phyloP scores from a whole-genome alignment of 2,888 invertebrate genomes.

The Baronia brevicornis region DNA sequence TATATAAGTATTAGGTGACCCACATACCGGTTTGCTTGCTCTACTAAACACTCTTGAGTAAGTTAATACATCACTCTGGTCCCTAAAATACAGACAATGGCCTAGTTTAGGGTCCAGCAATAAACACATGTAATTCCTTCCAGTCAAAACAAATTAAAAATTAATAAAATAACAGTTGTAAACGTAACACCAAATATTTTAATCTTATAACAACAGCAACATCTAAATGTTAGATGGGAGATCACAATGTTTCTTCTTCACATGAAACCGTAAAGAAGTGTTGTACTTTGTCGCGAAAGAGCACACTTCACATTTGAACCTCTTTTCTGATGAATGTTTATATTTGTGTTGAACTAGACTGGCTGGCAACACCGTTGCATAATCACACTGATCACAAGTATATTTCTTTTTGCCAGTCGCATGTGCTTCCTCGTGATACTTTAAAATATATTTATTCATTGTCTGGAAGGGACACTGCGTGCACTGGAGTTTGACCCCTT shows the following conservation, averaged over 20 bases:
- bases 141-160: slow-evolving; percentile 10
- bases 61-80: no score
- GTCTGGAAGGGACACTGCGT: slow-evolving; percentile 57
- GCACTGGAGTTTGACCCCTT: slow-evolving; percentile 58
- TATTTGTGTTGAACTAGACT: slow-evolving; percentile 65
- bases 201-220: slow-evolving; percentile 29
- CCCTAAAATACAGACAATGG: no score
- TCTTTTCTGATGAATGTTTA: slow-evolving; percentile 60
- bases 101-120: no score
- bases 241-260: slow-evolving; percentile 69
- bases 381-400: slow-evolving; percentile 58
- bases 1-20: no score
- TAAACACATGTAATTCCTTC: no score
- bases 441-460: slow-evolving; percentile 64
- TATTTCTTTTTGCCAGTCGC: slow-evolving; percentile 56
- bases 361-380: slow-evolving; percentile 58
- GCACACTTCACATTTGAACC: slow-evolving; percentile 66
- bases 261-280: slow-evolving; percentile 62
- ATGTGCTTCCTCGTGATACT: slow-evolving; percentile 63
- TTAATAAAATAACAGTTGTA: slow-evolving; percentile 20
- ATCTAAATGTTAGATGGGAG: slow-evolving; percentile 51
- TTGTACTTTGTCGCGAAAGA: slow-evolving; percentile 67
- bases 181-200: slow-evolving; percentile 45
- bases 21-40: no score
- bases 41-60: no score